Percentiles rank a stretch among this genome's conserved stretches.
phyloP scores from a whole-genome alignment of 2,113 vertebrate genomes.

The Maccullochella peelii region DNA sequence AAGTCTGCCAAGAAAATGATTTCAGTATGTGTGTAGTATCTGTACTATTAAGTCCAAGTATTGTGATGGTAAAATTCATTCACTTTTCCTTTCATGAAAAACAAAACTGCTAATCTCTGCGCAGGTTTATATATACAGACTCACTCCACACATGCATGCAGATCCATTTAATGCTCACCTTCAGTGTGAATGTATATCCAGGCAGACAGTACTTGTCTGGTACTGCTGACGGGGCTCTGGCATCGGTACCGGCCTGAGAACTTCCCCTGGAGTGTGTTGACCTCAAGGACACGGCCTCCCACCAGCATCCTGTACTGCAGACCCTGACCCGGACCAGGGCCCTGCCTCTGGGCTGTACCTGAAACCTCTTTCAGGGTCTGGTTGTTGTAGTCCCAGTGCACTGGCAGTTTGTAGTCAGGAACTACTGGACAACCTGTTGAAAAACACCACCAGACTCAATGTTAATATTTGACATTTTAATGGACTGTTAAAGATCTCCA shows the following conservation, averaged over 20 bases:
- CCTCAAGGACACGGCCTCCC: conserved; percentile 86
- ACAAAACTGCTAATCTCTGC: not conserved
- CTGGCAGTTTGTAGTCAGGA: conserved; percentile 75
- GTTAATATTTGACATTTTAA: not conserved
- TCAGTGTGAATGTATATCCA: conserved; percentile 85
- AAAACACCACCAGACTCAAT: conserved; percentile 15
- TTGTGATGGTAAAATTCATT: no score
- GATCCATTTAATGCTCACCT: conserved; percentile 73
- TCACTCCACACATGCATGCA: not conserved
- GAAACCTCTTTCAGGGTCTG: conserved; percentile 74
- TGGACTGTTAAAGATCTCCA: not conserved
- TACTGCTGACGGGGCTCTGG: conserved; percentile 74
- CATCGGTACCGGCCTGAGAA: conserved; percentile 84
- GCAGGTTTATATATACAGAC: not conserved
- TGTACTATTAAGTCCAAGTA: no score
- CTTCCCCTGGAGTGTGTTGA: conserved; percentile 79
- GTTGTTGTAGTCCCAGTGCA: conserved; percentile 85
- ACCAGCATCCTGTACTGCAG: conserved; percentile 79
- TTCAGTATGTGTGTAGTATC: no score
- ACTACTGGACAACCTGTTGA: conserved; percentile 80
- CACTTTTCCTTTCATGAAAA: not conserved
- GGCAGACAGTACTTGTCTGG: conserved; percentile 78
- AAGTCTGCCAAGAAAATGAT: no score
- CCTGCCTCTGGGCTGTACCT: not conserved
- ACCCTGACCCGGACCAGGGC: not conserved